phyloP scores from a whole-genome alignment of 2,888 invertebrate species.

The Polylopha cassiicola region DNA sequence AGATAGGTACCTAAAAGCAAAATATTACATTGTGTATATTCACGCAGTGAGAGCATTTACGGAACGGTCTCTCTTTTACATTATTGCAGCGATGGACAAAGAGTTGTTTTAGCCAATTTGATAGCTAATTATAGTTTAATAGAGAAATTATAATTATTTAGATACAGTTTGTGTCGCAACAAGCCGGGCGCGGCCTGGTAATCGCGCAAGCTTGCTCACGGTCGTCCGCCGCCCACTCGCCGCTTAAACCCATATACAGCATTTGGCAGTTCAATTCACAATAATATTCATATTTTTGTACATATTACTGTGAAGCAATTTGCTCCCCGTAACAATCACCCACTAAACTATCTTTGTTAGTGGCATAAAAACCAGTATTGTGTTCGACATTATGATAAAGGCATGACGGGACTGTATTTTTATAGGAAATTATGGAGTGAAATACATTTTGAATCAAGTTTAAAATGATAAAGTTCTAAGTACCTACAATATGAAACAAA shows the following conservation, averaged over 20 bases:
- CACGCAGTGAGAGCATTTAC: too few relatives aligned
- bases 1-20: too few relatives aligned
- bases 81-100: too few relatives aligned
- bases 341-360: constrained; percentile 20
- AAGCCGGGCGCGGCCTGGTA: constrained; percentile 54
- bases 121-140: constrained; percentile 24
- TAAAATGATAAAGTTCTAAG: too few relatives aligned
- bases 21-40: too few relatives aligned
- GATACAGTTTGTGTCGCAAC: constrained; percentile 58
- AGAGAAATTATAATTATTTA: constrained; percentile 44
- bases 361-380: constrained; percentile 3
- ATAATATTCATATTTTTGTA: constrained; percentile 69
- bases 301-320: constrained; percentile 48
- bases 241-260: constrained; percentile 71
- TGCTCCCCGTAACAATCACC: constrained; percentile 56
- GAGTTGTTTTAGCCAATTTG: too few relatives aligned
- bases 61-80: too few relatives aligned
- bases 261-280: constrained; percentile 56
- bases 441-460: too few relatives aligned
- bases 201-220: constrained; percentile 66
- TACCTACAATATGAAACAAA: too few relatives aligned
- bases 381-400: too few relatives aligned
- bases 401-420: too few relatives aligned
- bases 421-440: too few relatives aligned
- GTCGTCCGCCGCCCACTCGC: constrained; percentile 72